Evolutionary conservation across 1,140 invertebrate genomes (phyloP).

Genomic region (Lasioglossum baleicum): DNA sequence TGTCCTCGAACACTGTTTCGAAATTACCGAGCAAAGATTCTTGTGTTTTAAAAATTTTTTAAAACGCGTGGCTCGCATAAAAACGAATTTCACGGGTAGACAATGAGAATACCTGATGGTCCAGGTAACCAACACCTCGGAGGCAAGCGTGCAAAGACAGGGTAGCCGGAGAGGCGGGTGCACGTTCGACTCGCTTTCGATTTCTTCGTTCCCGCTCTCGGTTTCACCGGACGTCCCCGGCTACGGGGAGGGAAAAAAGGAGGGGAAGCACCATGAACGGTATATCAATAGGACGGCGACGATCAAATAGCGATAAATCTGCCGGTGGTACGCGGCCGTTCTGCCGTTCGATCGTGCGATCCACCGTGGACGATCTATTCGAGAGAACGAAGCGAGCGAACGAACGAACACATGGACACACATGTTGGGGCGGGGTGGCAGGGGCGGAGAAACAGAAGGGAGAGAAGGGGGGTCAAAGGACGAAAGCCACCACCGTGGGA

Average conservation of each 20-base stretch:
- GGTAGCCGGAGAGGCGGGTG: not conserved
- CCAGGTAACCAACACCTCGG: not conserved
- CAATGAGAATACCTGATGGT: no score
- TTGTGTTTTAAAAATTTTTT: no score
- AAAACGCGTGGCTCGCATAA: no score
- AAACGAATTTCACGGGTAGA: no score
- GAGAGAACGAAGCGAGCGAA: no score
- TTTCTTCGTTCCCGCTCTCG: conserved; percentile 29
- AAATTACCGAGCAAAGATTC: no score
- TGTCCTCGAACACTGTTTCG: no score
- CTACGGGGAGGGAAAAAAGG: not conserved
- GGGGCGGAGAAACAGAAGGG: not conserved
- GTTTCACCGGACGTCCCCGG: conserved; percentile 28
- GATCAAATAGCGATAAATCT: conserved; percentile 60
- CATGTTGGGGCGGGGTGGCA: not conserved
- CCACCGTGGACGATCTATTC: conserved; percentile 39
- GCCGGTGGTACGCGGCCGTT: conserved; percentile 18
- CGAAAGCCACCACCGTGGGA: conserved; percentile 65
- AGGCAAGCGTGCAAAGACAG: not conserved
- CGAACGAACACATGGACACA: no score
- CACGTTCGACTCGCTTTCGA: conserved; percentile 34
- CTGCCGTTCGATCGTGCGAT: conserved; percentile 55
- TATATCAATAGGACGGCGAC: conserved; percentile 44
- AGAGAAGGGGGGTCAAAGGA: conserved; percentile 59
- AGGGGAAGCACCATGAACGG: not conserved